Conservation (phyloP, 2,113 vertebrate species). For the Macquaria australasica region DNA sequence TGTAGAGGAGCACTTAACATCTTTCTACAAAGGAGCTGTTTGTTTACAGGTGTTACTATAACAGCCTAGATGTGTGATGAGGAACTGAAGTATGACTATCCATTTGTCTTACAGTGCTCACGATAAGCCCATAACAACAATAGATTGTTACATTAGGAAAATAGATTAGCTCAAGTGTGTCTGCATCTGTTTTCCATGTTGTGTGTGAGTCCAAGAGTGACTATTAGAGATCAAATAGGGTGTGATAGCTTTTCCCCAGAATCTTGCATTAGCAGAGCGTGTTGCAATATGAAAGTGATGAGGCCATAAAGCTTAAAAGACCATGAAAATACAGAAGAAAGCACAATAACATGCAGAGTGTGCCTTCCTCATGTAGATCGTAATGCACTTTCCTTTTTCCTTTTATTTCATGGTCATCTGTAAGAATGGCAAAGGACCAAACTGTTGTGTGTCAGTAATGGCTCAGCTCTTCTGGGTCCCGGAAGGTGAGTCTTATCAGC, state of each 20-base stretch:
- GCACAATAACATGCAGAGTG: slow-evolving; percentile 9
- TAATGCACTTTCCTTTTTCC: slow-evolving; percentile 52
- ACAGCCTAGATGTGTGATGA: slow-evolving; percentile 25
- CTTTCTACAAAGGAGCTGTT: slow-evolving; percentile 35
- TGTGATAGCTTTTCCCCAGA: background rate
- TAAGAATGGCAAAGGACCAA: slow-evolving; percentile 69
- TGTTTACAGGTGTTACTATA: slow-evolving; percentile 54
- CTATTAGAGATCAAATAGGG: background rate
- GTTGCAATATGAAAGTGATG: slow-evolving; percentile 12
- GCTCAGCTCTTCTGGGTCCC: slow-evolving; percentile 73
- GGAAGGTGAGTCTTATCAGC: slow-evolving; percentile 88
- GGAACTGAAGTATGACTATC: slow-evolving; percentile 37
- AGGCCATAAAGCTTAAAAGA: slow-evolving; percentile 7
- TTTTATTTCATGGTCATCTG: slow-evolving; percentile 61
- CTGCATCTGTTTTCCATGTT: slow-evolving; percentile 3
- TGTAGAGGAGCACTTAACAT: slow-evolving; percentile 42
- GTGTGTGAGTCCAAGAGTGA: background rate
- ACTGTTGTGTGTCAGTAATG: slow-evolving; percentile 72
- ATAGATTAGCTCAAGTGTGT: slow-evolving; percentile 44
- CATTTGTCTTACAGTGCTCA: slow-evolving; percentile 21
- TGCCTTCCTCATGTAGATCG: slow-evolving; percentile 7
- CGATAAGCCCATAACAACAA: slow-evolving; percentile 28
- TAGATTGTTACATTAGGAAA: slow-evolving; percentile 34
- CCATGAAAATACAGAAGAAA: slow-evolving; percentile 29
- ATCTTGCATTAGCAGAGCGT: background rate